Percentiles rank a stretch among this genome's conserved stretches.
Evolutionary conservation across 2,113 vertebrate species (phyloP).

Genomic region (Urocitellus parryii): DNA sequence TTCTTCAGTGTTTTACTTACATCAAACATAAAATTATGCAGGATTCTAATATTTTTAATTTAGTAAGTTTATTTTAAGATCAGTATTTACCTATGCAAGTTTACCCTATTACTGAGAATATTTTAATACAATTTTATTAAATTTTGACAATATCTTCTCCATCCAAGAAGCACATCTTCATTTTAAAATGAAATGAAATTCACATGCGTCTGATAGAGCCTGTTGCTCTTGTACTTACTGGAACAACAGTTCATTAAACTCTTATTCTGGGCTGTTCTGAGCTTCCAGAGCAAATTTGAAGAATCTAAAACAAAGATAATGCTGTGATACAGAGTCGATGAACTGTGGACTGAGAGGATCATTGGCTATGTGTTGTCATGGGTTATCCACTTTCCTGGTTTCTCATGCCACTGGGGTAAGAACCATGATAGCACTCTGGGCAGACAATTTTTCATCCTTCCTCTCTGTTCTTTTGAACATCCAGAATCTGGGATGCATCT

Average conservation of each 20-base stretch:
- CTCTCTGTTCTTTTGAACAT: background rate
- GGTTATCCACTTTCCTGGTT: background rate
- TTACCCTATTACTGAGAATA: background rate
- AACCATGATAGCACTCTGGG: background rate
- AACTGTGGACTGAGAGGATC: background rate
- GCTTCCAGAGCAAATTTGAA: constrained; percentile 35
- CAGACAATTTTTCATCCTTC: background rate
- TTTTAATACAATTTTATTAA: constrained; percentile 24
- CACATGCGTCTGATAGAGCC: background rate
- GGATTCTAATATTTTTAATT: constrained; percentile 6
- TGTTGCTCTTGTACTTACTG: background rate
- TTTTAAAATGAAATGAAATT: constrained; percentile 20
- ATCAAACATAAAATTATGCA: background rate
- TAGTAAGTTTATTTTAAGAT: constrained; percentile 30
- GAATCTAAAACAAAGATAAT: constrained; percentile 43
- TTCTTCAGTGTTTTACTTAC: background rate
- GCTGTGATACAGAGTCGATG: background rate
- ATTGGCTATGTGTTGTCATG: background rate
- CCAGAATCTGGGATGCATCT: background rate
- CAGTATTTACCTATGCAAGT: background rate
- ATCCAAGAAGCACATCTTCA: background rate
- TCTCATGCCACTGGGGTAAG: background rate
- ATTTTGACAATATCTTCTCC: background rate
- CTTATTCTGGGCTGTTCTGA: background rate
- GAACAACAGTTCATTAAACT: constrained; percentile 46